These are phyloP conservation scores for Saxidomus purpurata DNA, from an alignment of 1,140 invertebrate genomes.

Conservation along the genomic window DNA sequence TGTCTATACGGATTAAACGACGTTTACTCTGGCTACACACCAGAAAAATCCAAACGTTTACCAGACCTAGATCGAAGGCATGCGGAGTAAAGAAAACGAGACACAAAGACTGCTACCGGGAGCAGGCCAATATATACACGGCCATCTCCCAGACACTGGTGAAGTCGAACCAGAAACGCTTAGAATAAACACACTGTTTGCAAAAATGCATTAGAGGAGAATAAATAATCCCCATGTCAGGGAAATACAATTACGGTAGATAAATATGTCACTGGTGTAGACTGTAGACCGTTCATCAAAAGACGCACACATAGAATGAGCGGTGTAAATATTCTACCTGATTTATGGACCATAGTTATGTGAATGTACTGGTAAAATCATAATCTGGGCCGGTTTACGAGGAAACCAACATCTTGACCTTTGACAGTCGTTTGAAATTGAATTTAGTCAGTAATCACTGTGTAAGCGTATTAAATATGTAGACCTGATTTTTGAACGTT, in stretches of 20 bases:
- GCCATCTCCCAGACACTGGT: not conserved
- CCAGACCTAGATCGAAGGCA: conserved; percentile 41
- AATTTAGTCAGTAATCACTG: too few species aligned
- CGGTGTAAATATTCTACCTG: conserved; percentile 15
- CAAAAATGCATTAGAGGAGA: conserved; percentile 64
- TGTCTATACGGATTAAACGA: not conserved
- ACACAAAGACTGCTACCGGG: conserved; percentile 11
- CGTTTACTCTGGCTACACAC: conserved; percentile 8
- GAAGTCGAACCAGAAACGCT: conserved; percentile 41
- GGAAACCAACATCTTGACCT: not conserved
- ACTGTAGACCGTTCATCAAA: conserved; percentile 28
- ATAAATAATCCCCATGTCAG: conserved; percentile 66
- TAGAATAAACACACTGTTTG: conserved; percentile 62
- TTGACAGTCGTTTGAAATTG: too few species aligned
- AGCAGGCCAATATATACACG: conserved; percentile 47
- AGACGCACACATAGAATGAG: conserved; percentile 36
- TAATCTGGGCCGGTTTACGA: not conserved
- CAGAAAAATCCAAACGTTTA: not conserved
- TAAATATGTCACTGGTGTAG: conserved; percentile 61
- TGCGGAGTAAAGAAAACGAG: conserved; percentile 26
- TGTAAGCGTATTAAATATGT: too few species aligned
- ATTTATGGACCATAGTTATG: not conserved
- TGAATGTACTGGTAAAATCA: conserved; percentile 21
- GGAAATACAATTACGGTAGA: conserved; percentile 56
- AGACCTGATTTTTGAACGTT: too few species aligned